A percentile compares a stretch with the other conserved stretches of the same genome.
Evolutionary conservation across 2,888 invertebrate species (phyloP).

Genomic region (Molorchus minor): DNA sequence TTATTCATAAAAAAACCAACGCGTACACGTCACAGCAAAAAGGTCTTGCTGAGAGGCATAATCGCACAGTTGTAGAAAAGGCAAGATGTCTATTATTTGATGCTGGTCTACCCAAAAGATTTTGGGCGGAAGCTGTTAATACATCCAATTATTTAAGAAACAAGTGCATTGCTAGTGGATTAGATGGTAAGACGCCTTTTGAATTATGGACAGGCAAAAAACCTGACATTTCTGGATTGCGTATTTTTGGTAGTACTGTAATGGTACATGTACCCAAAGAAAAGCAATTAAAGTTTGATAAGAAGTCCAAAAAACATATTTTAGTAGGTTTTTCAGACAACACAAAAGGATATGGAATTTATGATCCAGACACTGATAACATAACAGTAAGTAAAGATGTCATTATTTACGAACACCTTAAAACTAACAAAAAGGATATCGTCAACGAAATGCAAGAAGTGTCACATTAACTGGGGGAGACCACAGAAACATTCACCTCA

Average conservation of each 20-base stretch:
- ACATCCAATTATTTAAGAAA: constrained; percentile 22
- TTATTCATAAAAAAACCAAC: constrained; percentile 44
- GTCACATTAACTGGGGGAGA: neutral
- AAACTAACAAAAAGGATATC: neutral
- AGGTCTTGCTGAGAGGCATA: constrained; percentile 39
- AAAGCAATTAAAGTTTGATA: constrained; percentile 37
- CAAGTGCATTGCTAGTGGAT: neutral
- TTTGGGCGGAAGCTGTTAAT: constrained; percentile 32
- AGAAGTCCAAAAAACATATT: constrained; percentile 36
- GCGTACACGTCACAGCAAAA: constrained; percentile 47
- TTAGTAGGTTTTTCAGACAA: constrained; percentile 41
- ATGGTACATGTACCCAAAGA: constrained; percentile 39
- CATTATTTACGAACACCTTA: constrained; percentile 12
- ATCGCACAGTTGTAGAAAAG: constrained; percentile 38
- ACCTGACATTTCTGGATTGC: constrained; percentile 39
- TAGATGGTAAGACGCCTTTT: constrained; percentile 5
- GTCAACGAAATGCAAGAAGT: neutral
- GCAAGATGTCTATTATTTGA: constrained; percentile 30
- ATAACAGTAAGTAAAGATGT: constrained; percentile 16
- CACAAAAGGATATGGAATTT: constrained; percentile 37
- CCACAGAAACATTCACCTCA: too few species aligned
- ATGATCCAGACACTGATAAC: constrained; percentile 11
- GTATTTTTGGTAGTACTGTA: constrained; percentile 31
- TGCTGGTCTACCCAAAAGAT: constrained; percentile 5
- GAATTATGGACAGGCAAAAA: constrained; percentile 20